Evolutionary conservation across 2,888 invertebrate genomes (phyloP), one percentile per base, ranked within the genome.

Genomic region (Pandemis heparana): DNA sequence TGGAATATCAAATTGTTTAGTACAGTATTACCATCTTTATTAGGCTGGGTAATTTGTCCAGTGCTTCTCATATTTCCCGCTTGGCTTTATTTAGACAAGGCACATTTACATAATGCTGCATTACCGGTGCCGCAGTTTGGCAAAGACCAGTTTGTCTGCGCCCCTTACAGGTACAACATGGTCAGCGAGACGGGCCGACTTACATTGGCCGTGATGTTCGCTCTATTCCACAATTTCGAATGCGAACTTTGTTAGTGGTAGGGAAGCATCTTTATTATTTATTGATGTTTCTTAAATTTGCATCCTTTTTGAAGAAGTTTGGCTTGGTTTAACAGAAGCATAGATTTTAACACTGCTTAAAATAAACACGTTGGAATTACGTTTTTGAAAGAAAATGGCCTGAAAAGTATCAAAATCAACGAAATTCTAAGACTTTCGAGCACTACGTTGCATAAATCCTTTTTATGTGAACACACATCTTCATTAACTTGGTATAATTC

Each of bases 41-140:
- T 90, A 89, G 88, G 82, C 78, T 76, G 82, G 82, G 86, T 89
- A 90, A 89, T 91, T 89, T 90, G 89, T 89, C 84, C 87, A 84
- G 84, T 70, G 77, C 83, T 84, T 85, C 87, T 90, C 88, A 91
- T 91, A 89, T 90, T 88, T 89, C 86, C 84, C 84, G 82, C 81
- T 74, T 76, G 83, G 87, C 87, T 89, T 89, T 90, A 90, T 91
- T 91, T 91, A 89, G 89, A 86, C 82, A 78, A 75, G 75, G 81
- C 72, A 77, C 85, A 90, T 91, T 91, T 89, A 84, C 90, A 90
- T 90, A 90, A 89, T 88, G 84, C 87, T 85, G 86, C 85, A 88
- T 90, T 89, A 85, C 85, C 79, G 82, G 81, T 80, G 79, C 77
- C 80, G 79, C 82, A 77, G 75, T 77, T 77, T 73, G 71, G 72